Percentiles rank a stretch among this genome's conserved stretches.
These are phyloP conservation scores for Accipiter fasciatus DNA, from an alignment of 2,797 vertebrate species.

Conservation along the genomic window DNA sequence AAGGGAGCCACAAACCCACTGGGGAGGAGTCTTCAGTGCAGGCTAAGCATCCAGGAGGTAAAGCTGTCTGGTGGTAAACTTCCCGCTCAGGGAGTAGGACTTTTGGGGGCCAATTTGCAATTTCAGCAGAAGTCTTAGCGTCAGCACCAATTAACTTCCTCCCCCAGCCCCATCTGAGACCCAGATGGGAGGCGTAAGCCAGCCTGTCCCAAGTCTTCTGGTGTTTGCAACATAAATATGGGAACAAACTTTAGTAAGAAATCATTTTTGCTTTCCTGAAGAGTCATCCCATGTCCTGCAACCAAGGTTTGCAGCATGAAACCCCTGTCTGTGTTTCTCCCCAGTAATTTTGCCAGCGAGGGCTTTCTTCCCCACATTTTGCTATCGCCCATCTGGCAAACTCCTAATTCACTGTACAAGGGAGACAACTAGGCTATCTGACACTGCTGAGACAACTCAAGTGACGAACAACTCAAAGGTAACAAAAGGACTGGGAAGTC, in stretches of 20 bases:
- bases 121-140: not conserved
- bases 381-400: not conserved
- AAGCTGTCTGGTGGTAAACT: not conserved
- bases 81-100: not conserved
- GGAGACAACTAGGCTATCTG: not conserved
- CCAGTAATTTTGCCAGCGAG: not conserved
- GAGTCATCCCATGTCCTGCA: not conserved
- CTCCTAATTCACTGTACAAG: not conserved
- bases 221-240: not conserved
- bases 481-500: not conserved
- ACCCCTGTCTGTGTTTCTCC: accelerated
- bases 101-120: not conserved
- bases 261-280: not conserved
- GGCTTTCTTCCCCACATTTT: not conserved
- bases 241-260: not conserved
- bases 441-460: not conserved
- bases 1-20: not conserved
- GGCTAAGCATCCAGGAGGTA: not conserved
- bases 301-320: accelerated
- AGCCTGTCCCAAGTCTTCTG: not conserved
- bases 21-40: not conserved
- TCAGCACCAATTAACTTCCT: not conserved
- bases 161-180: not conserved
- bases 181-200: not conserved
- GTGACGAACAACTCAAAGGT: not conserved